A percentile compares a stretch with the other conserved stretches of the same genome.
Conservation (phyloP, 2,113 vertebrate genomes). For the Psilopsiagon aymara region DNA sequence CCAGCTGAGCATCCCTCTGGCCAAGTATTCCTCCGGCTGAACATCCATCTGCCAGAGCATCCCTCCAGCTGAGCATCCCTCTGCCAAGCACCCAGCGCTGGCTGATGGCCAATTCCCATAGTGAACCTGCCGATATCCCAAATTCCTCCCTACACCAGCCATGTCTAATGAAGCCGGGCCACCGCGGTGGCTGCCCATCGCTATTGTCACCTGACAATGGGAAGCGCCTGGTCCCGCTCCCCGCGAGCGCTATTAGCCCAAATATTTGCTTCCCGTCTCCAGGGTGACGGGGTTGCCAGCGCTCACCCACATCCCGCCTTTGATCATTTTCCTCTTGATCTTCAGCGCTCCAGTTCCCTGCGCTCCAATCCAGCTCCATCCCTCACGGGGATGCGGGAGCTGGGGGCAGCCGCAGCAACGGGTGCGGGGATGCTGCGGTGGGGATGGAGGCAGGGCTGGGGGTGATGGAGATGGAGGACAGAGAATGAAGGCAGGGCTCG, state of each 20-base stretch:
- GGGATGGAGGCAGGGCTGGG: background rate
- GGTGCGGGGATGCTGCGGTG: rapidly evolving
- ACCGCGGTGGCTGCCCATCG: background rate
- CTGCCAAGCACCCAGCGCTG: rapidly evolving
- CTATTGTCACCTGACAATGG: background rate
- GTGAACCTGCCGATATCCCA: background rate
- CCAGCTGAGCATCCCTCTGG: background rate
- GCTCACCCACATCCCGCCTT: constrained; percentile 59
- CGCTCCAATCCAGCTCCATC: background rate
- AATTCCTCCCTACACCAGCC: background rate
- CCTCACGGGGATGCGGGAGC: background rate
- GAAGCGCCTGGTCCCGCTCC: background rate
- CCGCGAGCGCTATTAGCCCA: constrained; percentile 36
- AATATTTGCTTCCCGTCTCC: constrained; percentile 61
- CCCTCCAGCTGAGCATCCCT: background rate
- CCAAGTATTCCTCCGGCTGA: rapidly evolving
- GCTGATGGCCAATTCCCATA: background rate
- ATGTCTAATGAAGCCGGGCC: background rate
- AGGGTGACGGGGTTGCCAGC: constrained; percentile 51
- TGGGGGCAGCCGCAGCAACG: rapidly evolving
- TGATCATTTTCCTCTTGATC: constrained; percentile 58
- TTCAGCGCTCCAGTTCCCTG: background rate
- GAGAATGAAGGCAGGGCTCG: background rate
- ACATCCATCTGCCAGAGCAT: no score
- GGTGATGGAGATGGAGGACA: no score